Evolutionary conservation across 2,888 invertebrate genomes (phyloP), one percentile per base, ranked within the genome.

Genomic region (Phaedon cochleariae): DNA sequence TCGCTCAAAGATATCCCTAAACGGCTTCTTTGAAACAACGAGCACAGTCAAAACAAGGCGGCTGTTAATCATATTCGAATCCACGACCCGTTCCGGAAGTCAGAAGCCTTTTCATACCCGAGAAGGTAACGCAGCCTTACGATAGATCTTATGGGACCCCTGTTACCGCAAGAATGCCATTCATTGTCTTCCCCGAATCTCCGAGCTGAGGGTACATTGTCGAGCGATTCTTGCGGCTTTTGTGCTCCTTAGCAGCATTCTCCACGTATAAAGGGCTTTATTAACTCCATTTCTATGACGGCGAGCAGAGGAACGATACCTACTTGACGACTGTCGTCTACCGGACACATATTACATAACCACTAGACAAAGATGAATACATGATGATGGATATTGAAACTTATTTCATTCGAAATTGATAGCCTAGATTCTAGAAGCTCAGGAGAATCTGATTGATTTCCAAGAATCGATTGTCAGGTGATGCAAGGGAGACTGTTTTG

Each of bases 121-220:
- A 15, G 15, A 15, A 41, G 41, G 41, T 41, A 48, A 48, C 10
- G 20, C 57, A 48, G 65, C 48, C 68, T 62, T 59, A 68, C 70
- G 71, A 71, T 69, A 67, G 73, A 73, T 73, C 65, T 62, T 70
- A 71, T 71, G 70, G 70, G 59, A 12, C 21, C n/a, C 1, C 48
- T 20, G 21, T 57, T 18, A 55, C 41, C 62, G 37, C 58, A 53
- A 62, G 65, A 65, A 64, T 55, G 37, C 53, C 53, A 22, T 52
- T 54, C 65, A 71, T 70, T 73, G 73, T 71, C 71, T 70, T 41
- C 6, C 15, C 41, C 15, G 10, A 12, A 10, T 10, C 1, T 34
- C 34, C 12, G 34, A 34, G 41, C 7, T 41, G 41, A 3, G 41
- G 41, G 41, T 41, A 15, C 10, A 41, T 41, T 41, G 41, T 41